These are phyloP conservation scores for Macrobrachium nipponense DNA, from an alignment of 1,140 invertebrate genomes.

Conservation along the genomic window DNA sequence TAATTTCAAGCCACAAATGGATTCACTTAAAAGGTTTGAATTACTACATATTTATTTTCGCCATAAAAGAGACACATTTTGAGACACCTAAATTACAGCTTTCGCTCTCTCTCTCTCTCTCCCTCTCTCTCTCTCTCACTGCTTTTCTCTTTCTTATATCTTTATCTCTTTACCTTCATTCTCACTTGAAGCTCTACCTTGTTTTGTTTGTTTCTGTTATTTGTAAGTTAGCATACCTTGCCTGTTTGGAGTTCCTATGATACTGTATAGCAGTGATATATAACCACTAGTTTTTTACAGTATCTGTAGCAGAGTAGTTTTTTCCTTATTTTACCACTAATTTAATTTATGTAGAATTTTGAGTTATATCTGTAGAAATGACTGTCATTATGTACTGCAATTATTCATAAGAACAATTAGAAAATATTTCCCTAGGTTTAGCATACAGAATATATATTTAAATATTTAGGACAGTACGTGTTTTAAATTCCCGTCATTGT, in stretches of 20 bases:
- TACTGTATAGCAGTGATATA: not conserved
- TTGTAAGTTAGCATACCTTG: conserved; percentile 3
- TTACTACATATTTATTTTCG: not conserved
- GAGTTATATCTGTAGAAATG: no score
- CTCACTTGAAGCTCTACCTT: conserved; percentile 7
- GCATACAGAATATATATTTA: no score
- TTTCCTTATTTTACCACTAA: no score
- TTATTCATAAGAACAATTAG: no score
- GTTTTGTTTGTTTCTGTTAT: conserved; percentile 11
- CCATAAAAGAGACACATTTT: not conserved
- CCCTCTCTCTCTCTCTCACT: not conserved
- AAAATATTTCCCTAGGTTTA: no score
- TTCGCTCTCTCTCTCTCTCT: not conserved
- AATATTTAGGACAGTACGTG: no score
- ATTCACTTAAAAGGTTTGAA: conserved; percentile 24
- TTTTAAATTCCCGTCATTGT: no score
- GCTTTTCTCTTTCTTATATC: not conserved
- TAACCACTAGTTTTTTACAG: no score
- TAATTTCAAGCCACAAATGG: conserved; percentile 31
- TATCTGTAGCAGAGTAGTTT: no score
- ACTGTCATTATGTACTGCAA: no score
- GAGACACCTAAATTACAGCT: not conserved
- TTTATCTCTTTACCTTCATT: conserved; percentile 5
- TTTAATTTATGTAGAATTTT: no score
- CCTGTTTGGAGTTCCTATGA: not conserved